Evolutionary conservation across 2,113 vertebrate species (phyloP).

Genomic region (Boulengeromyrus knoepffleri): DNA sequence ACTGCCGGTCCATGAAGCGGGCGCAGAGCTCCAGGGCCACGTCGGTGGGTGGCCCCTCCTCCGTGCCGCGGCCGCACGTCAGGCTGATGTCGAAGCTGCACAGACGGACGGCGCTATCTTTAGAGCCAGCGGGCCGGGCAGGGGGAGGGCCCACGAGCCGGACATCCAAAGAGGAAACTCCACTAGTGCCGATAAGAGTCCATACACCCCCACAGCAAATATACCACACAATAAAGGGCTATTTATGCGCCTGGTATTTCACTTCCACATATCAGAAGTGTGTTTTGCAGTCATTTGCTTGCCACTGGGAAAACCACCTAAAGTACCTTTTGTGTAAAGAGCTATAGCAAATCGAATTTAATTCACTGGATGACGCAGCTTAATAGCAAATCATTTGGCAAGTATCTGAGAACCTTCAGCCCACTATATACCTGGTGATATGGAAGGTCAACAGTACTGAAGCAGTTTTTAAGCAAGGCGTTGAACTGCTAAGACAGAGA

Average conservation of each 20-base stretch:
- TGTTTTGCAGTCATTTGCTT: neutral
- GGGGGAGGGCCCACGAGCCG: neutral
- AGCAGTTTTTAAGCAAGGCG: neutral
- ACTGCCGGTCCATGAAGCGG: slow-evolving; percentile 74
- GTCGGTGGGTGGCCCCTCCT: slow-evolving; percentile 64
- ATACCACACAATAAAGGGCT: neutral
- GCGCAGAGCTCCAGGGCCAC: slow-evolving; percentile 85
- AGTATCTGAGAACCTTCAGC: neutral
- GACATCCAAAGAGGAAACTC: neutral
- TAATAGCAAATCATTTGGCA: neutral
- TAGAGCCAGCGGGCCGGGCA: neutral
- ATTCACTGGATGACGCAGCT: neutral
- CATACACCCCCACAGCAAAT: neutral
- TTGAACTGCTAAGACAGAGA: neutral
- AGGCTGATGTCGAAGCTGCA: slow-evolving; percentile 84
- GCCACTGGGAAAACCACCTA: neutral
- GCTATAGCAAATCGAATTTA: neutral
- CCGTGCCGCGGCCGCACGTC: slow-evolving; percentile 72
- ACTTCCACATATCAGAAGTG: neutral
- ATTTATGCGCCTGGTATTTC: neutral
- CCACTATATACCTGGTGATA: neutral
- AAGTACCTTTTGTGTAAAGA: neutral
- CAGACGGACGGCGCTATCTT: neutral
- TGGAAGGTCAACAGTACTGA: neutral
- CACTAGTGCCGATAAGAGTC: neutral